Evolutionary conservation across 2,888 invertebrate genomes (phyloP).

Genomic region (Orthosia gracilis): DNA sequence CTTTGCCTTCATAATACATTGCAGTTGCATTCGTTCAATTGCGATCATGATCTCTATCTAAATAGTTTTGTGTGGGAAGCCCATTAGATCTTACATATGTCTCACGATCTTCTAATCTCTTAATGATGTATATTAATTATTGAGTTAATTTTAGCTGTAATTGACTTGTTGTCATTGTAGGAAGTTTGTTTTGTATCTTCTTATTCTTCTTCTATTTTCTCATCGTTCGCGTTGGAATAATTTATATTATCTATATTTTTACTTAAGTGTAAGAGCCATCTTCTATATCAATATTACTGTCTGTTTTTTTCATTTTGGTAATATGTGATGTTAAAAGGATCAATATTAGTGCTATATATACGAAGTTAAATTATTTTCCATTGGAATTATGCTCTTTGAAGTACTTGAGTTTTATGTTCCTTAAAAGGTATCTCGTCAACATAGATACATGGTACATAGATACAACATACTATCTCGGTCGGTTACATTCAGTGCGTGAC

Average conservation of each 20-base stretch:
- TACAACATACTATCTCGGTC: slow-evolving; percentile 10
- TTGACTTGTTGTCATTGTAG: slow-evolving; percentile 2
- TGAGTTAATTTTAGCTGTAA: slow-evolving; percentile 7
- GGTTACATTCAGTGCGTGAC: slow-evolving; percentile 53
- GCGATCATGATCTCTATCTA: slow-evolving; percentile 45
- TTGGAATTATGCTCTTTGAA: no score
- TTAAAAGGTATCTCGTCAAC: neutral
- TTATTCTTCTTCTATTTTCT: neutral
- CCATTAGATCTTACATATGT: slow-evolving; percentile 51
- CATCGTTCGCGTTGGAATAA: neutral
- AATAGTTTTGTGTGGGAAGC: slow-evolving; percentile 43
- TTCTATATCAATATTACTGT: neutral
- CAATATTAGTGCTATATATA: neutral
- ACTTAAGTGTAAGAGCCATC: neutral
- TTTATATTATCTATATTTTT: neutral
- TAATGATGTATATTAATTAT: slow-evolving; percentile 40
- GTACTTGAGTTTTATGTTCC: neutral
- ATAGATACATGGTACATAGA: neutral
- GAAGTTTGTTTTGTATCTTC: neutral
- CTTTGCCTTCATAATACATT: slow-evolving; percentile 69
- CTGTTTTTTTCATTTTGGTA: neutral
- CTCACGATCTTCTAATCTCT: slow-evolving; percentile 54
- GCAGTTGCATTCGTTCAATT: slow-evolving; percentile 39
- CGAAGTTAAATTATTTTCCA: neutral
- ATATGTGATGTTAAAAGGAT: neutral